Percentiles rank a stretch among this genome's conserved stretches.
These are phyloP conservation scores for Erythrocercus mccallii DNA, from an alignment of 2,113 vertebrate genomes.

Conservation along the genomic window DNA sequence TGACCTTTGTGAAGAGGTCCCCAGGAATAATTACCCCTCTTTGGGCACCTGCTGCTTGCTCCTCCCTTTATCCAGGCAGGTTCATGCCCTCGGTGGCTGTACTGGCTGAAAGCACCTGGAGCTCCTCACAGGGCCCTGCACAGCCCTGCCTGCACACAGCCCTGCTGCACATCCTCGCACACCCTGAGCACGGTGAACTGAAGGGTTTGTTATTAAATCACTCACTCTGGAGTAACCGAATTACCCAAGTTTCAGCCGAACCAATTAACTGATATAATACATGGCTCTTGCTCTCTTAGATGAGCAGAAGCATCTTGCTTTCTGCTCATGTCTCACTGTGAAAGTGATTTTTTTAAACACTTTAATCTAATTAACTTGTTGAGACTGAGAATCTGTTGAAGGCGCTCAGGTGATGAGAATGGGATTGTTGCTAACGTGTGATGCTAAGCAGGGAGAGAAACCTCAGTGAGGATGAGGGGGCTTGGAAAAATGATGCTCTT, in stretches of 20 bases:
- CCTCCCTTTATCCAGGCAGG: not conserved
- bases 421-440: not conserved
- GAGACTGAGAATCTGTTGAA: not conserved
- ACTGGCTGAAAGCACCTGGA: not conserved
- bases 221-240: not conserved
- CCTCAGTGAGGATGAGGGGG: not conserved
- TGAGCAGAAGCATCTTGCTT: not conserved
- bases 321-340: not conserved
- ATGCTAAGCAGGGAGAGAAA: not conserved
- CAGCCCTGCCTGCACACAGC: not conserved
- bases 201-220: not conserved
- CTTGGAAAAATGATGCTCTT: not conserved
- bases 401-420: not conserved
- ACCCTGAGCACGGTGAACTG: not conserved
- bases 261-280: slow-evolving; percentile 36
- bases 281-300: not conserved
- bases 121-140: not conserved
- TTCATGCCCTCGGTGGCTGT: not conserved
- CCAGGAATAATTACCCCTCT: not conserved
- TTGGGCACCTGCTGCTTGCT: not conserved
- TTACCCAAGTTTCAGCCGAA: not conserved
- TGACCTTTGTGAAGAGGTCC: not conserved
- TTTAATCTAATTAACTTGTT: slow-evolving; percentile 35
- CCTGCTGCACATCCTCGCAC: not conserved
- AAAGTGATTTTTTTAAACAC: not conserved